Base-by-base conservation (phyloP, 2,888 invertebrate genomes). In the Heliconius sara region DNA sequence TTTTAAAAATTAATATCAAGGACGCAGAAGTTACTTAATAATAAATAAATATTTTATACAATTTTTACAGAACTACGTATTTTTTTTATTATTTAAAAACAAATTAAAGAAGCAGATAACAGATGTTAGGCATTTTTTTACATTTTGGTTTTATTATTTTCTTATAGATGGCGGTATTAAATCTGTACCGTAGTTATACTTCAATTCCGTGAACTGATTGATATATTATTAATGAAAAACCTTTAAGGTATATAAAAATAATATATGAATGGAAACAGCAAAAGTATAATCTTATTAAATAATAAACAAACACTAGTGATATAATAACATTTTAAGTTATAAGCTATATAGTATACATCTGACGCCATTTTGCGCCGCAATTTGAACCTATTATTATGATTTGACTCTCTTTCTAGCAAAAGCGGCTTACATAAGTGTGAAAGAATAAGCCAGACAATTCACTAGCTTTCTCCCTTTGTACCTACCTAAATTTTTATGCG, bases 351-450 rank as follows among this genome's bases (percentile, higher is more conserved):
- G 77, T 84, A 80, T 84, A 83, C 81, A 80, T 81, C 81, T 85
- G 93, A 92, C 94, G 94, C 94, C 94, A 94, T 94, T 94, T 94
- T 94, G 93, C 89, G 88, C 87, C 87, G 90, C 89, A 89, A 89
- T 89, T 89, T 86, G 83, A 86, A 87, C 83, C 84, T 89, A 85
- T 87, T 85, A 87, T 87, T 89, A 85, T 86, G 85, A 86, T 85
- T 85, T 87, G 85, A 83, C 84, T 92, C 92, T 91, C 92, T 83
- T 87, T 93, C 91, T 85, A 84, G 84, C 89, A 81, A 83, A 79
- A 9, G 76, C 74, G 84, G 82, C 81, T 85, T 76, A 78, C 82
- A 75, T 85, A 85, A 63, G 92, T 83, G 86, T 83, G 88, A 93
- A 89, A 86, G 92, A 93, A 87, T 87, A 88, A 87, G 90, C 86